Conservation (phyloP, 1,140 invertebrate genomes). For the Calephelis virginiensis region DNA sequence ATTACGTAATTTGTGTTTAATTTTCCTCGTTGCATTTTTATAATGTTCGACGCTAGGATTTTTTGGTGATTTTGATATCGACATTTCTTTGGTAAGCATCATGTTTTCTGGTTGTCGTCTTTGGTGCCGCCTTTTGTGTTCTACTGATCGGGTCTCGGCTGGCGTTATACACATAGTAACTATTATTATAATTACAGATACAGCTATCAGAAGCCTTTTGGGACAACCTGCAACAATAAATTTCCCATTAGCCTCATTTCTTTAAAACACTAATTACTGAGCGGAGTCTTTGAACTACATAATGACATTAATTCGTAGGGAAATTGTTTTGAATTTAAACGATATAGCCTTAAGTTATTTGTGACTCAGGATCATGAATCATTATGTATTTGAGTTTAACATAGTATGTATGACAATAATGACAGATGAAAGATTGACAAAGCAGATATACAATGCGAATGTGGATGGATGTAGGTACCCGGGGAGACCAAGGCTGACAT, state of each 20-base stretch:
- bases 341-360: conserved; percentile 4
- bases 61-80: conserved; percentile 39
- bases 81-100: conserved; percentile 53
- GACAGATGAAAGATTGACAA: too few relatives aligned
- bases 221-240: conserved; percentile 70
- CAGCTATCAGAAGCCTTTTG: conserved; percentile 73
- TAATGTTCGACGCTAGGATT: conserved; percentile 50
- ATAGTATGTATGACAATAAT: too few relatives aligned
- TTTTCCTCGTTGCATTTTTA: conserved; percentile 55
- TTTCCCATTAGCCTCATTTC: conserved; percentile 12
- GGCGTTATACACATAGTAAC: conserved; percentile 56
- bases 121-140: conserved; percentile 54
- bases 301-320: conserved; percentile 9
- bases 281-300: conserved; percentile 13
- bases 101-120: conserved; percentile 40
- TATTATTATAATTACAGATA: conserved; percentile 59
- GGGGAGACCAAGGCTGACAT: too few relatives aligned
- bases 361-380: conserved; percentile 9
- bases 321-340: conserved; percentile 10
- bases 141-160: conserved; percentile 47
- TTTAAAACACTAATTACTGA: conserved; percentile 12
- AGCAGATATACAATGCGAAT: too few relatives aligned
- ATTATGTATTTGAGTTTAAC: not conserved
- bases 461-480: too few relatives aligned
- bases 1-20: conserved; percentile 59